Evolutionary conservation across 2,797 vertebrate genomes (phyloP).

Genomic region (Cirrhinus molitorella): DNA sequence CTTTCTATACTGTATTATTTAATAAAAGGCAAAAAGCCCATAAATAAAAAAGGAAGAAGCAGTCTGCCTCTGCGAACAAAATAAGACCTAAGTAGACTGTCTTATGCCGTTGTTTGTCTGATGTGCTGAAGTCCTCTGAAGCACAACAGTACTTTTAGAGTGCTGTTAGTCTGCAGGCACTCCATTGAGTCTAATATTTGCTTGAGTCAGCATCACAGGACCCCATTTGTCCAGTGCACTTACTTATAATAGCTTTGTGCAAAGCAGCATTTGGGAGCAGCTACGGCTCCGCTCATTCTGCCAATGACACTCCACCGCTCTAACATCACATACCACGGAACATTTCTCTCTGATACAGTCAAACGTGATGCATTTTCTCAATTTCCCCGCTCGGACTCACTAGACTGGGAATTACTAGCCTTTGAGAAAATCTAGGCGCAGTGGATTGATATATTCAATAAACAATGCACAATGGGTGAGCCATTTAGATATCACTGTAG

Average conservation of each 20-base stretch:
- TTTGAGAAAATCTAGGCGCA: conserved; percentile 3
- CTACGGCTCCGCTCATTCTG: conserved; percentile 16
- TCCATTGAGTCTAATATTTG: conserved; percentile 52
- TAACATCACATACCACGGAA: conserved; percentile 32
- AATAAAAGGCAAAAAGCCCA: conserved; percentile 36
- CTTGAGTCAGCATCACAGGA: conserved; percentile 61
- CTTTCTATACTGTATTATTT: conserved; percentile 20
- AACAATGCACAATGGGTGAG: conserved; percentile 8
- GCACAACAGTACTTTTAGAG: conserved; percentile 46
- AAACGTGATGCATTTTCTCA: conserved; percentile 27
- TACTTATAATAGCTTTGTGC: conserved; percentile 56
- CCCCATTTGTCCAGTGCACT: conserved; percentile 50
- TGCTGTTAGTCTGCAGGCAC: conserved; percentile 47
- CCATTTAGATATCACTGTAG: conserved; percentile 12
- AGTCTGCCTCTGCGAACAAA: conserved; percentile 15
- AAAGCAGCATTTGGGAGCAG: conserved; percentile 50
- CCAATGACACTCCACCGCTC: conserved; percentile 39
- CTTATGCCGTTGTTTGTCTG: conserved; percentile 22
- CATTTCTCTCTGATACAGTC: conserved; percentile 38
- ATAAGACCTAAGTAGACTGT: conserved; percentile 38
- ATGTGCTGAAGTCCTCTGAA: conserved; percentile 48
- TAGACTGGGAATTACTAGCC: conserved; percentile 24
- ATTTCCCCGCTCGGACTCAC: neutral
- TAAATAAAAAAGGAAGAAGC: conserved; percentile 40
- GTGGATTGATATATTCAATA: conserved; percentile 22